These are phyloP conservation scores for Ammospiza nelsoni DNA, from an alignment of 2,113 vertebrate species.

Conservation along the genomic window DNA sequence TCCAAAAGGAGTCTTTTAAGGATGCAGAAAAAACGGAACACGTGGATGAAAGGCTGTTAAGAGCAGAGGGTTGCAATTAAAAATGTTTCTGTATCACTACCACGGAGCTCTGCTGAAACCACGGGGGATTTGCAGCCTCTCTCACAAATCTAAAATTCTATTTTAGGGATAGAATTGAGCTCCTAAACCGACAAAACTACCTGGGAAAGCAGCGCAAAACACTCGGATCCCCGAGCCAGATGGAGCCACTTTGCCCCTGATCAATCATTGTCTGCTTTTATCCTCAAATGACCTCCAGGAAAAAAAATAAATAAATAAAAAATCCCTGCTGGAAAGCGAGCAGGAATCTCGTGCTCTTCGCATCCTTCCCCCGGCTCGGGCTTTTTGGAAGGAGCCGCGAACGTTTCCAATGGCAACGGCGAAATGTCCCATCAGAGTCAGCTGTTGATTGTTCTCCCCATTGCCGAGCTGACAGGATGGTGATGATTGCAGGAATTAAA, in stretches of 20 bases:
- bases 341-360: background rate
- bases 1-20: background rate
- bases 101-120: background rate
- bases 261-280: constrained; percentile 50
- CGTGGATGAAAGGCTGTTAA: background rate
- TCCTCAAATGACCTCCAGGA: constrained; percentile 43
- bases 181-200: background rate
- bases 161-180: constrained; percentile 19
- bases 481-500: constrained; percentile 47
- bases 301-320: background rate
- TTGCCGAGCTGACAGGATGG: constrained; percentile 32
- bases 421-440: constrained; percentile 53
- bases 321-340: background rate
- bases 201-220: background rate
- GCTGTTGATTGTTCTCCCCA: constrained; percentile 42
- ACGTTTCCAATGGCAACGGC: constrained; percentile 66
- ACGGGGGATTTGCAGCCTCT: background rate
- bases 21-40: background rate
- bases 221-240: background rate
- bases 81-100: background rate
- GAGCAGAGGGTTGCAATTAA: constrained; percentile 22
- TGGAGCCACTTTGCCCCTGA: constrained; percentile 49
- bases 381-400: constrained; percentile 38
- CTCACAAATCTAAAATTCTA: constrained; percentile 21
- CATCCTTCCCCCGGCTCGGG: constrained; percentile 39